A percentile compares a stretch with the other conserved stretches of the same genome.
Conservation (phyloP, 2,113 vertebrate genomes). For the Shinisaurus crocodilurus region DNA sequence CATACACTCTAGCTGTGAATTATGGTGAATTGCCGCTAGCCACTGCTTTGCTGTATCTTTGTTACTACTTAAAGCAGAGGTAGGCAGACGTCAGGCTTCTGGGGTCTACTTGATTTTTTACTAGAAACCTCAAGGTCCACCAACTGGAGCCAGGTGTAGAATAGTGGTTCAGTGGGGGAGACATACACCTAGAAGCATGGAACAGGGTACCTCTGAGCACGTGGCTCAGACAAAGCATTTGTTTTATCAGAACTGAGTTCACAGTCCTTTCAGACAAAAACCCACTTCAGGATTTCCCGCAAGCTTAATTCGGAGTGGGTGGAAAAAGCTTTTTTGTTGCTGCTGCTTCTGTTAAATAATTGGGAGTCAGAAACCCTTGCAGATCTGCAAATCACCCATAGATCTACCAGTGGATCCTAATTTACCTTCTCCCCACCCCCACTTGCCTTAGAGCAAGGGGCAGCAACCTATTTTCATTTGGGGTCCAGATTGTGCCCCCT, state of each 20-base stretch:
- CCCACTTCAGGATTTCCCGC: not conserved
- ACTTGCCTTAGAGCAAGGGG: no score
- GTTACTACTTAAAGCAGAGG: not conserved
- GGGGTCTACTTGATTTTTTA: no score
- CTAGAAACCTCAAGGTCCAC: no score
- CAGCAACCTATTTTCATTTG: no score
- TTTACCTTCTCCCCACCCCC: no score
- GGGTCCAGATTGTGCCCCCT: no score
- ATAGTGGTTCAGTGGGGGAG: not conserved
- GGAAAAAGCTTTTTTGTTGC: not conserved
- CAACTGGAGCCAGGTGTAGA: not conserved
- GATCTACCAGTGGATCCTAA: not conserved
- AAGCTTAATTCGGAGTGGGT: not conserved
- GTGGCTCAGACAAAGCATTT: no score
- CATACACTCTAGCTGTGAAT: no score
- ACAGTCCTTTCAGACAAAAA: not conserved
- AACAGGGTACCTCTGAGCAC: not conserved
- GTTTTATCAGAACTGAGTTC: no score
- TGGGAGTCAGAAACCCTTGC: not conserved
- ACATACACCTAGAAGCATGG: not conserved
- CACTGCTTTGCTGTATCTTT: not conserved
- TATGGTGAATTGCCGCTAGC: not conserved
- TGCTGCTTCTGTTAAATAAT: not conserved
- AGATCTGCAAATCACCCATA: not conserved
- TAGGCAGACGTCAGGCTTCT: not conserved